Base-by-base conservation (phyloP, 2,113 vertebrate species). In the western clawed frog (Xenopus tropicalis) region DNA sequence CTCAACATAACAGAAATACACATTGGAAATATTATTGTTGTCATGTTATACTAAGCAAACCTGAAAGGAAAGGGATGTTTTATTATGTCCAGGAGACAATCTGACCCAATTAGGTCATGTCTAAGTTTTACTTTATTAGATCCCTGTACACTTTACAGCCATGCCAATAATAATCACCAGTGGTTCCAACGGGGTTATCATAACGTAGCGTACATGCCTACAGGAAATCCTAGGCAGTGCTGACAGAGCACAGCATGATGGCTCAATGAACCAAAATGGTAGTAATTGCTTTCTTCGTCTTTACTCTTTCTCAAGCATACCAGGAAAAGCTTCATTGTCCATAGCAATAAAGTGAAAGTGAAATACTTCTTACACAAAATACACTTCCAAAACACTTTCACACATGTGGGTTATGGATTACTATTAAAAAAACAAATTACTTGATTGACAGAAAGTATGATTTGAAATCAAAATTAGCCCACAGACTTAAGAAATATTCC, bases 201-300 rank as follows among this genome's bases (percentile, higher is more conserved):
- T 76, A 76, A 76, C 73, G 66, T 76, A 76, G 73, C 73, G 66
- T 76, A 76, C 73, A 76, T 76, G 73, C 73, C 73, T 76, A 76
- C 73, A 76, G 73, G 73, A 76, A 69, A 76, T 69, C 66, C 58
- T 66, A 76, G 59, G 73, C 73, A 69, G 73, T 76, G 73, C 73
- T 76, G 57, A 76, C 66, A 76, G 73, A 76, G 66, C 73, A 76
- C 73, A 76, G 73, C 73, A 69, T 76, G 73, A 76, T 69, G 66
- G 73, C 73, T 76, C 73, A 76, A 69, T 76, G 73, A 76, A 69
- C 73, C 73, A 76, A 76, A 76, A 76, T 76, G 73, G 73, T 76
- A 76, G 73, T 76, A 76, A 76, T 76, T 76, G 73, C 73, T 76
- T 76, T 76, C 58, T 63, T 76, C 61, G 58, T 69, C 73, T 76